Base-by-base conservation (phyloP, 2,113 vertebrate species). In the Dasyprocta punctata region DNA sequence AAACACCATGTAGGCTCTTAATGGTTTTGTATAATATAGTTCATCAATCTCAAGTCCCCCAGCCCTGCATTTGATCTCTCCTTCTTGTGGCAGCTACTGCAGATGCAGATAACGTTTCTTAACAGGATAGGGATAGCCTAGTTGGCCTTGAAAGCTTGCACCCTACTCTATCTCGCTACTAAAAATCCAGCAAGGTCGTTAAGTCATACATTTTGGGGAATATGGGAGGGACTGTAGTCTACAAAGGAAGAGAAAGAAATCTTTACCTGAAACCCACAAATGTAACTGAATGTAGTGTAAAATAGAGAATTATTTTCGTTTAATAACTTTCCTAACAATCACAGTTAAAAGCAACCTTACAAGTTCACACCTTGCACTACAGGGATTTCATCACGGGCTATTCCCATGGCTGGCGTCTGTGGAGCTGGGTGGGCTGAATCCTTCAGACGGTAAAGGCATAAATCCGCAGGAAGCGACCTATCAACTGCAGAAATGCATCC, bases 321-420 rank as follows among this genome's bases (percentile, higher is more conserved):
- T n/a, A n/a, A n/a, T n/a, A n/a, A n/a, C n/a, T n/a, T n/a, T n/a
- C n/a, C n/a, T n/a, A n/a, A n/a, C n/a, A n/a, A n/a, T n/a, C n/a
- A n/a, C n/a, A n/a, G n/a, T n/a, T n/a, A n/a, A 75, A 78, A 97
- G 67, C 56, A 89, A 90, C 61, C 86, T 81, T 81, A 36, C 9
- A 61, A 30, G 22, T 94, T 97, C 88, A 97, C 96, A 95, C 94
- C 10, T 95, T 61, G 3, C 17, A 30, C 94, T 90, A 1, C 7
- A 52, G 96, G 92, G 91, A 97, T 84, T 90, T 22, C 38, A 22
- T 36, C 5, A 2, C 54, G 84, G 67, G 69, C 86, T 22, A 88
- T 85, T 71, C 71, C 75, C 58, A 5, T 19, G 13, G 24, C 82
- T 81, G 77, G 33, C 11, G 36, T 80, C 44, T 88, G 65, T 63